Base-by-base conservation (phyloP, 2,797 vertebrate species). In the Pteronotus mesoamericanus region DNA sequence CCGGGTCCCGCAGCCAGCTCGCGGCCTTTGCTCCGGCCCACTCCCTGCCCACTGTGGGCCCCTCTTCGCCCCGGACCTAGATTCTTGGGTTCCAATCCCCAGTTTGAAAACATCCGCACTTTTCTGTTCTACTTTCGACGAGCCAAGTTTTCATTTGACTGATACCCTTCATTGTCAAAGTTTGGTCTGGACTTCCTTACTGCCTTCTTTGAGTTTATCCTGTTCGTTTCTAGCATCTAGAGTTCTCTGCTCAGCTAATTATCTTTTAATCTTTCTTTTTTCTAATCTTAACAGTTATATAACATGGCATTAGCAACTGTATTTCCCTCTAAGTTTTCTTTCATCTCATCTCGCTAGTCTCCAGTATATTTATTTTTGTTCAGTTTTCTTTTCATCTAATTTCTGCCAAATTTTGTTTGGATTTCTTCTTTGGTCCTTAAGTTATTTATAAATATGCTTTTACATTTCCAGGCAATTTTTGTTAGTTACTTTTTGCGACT, bases 361-460 rank as follows among this genome's bases (percentile, higher is more conserved):
- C 19, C 12, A 86, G 69, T 46, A 4, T 79, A 10, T 71, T 86
- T 83, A 19, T 34, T 97, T 95, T 91, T 72, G 64, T 55, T 86
- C 61, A 0, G 4, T 88, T 93, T 72, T 85, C 61, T 80, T 87
- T 91, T 57, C 94, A 57, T 59, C 39, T 78, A 26, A 26, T 34
- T 32, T 64, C 94, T n/a, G 9, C 42, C 11, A 9, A 9, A 71
- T 57, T 74, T 88, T 48, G 3, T 59, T 72, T 53, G 32, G 39
- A n/a, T 55, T 86, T 86, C 72, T 59, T 84, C 59, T 91, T 53
- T 57, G 22, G 18, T 48, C 66, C 37, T 34, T 46, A 46, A 29
- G 37, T 86, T 59, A 64, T 55, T 85, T 75, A 32, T 22, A 53
- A 51, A 29, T 11, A 4, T n/a, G 46, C 74, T 85, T 86, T 94